Base-by-base conservation (phyloP, 2,113 vertebrate genomes). In the Marmota flaviventris region DNA sequence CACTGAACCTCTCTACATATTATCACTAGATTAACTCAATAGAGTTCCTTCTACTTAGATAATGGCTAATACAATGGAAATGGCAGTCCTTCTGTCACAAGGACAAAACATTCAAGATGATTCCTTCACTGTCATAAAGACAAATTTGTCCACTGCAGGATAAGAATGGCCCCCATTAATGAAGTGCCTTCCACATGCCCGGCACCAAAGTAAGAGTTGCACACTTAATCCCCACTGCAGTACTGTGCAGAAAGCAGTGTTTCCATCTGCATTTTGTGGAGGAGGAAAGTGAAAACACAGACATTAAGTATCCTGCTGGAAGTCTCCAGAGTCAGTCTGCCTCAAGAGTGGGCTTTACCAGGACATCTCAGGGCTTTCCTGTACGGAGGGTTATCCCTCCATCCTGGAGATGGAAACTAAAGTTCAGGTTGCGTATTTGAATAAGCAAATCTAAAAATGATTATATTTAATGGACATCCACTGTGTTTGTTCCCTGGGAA, bases 331-430 rank as follows among this genome's bases (percentile, higher is more conserved):
- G 8, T 13, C 8, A 20, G 2, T 5, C 17, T 32, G 8, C 22
- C 22, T 70, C 7, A 4, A n/a, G 6, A 39, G 29, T 3, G 2
- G 1, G 6, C 0, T 4, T 34, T 12, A n/a, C 4, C 5, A 4
- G 77, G 56, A 76, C 39, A 76, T 48, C 61, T 37, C 0, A 48
- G 11, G 24, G 2, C 6, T 61, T 67, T 42, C 51, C 48, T 10
- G 34, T 34, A 37, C 9, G 77, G 18, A 76, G 9, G 29, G 5
- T 25, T 69, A 5, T 3, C 63, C 29, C 22, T 65, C 34, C 67
- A 24, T 18, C 3, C 29, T 27, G 37, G 27, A 48, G 13, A 48
- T 37, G 4, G n/a, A 65, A 75, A 29, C 6, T 91, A 5, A 78
- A 65, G 14, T 86, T 84, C 14, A 42, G 34, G 72, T 20, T n/a